Conservation (phyloP, 2,888 invertebrate genomes). For the Lepidochitona cinerea region DNA sequence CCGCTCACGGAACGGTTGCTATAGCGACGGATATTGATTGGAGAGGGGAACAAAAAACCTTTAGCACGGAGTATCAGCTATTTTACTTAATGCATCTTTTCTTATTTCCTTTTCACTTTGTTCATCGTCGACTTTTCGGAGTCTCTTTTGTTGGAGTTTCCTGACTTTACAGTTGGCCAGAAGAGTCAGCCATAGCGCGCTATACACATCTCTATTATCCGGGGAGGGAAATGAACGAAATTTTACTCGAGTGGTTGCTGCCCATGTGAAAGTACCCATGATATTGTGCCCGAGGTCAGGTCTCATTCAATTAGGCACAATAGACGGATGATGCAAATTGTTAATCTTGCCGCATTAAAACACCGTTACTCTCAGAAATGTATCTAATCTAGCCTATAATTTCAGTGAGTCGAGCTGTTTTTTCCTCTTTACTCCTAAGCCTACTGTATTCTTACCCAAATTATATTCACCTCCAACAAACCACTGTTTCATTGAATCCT, state of each 20-base stretch:
- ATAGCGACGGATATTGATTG: conserved; percentile 42
- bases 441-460: too few species aligned
- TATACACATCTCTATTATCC: conserved; percentile 11
- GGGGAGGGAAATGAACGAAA: not conserved
- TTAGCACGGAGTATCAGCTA: conserved; percentile 45
- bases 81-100: conserved; percentile 46
- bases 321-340: not conserved
- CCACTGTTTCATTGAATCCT: too few species aligned
- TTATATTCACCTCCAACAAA: too few species aligned
- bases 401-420: too few species aligned
- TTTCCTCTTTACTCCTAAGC: too few species aligned
- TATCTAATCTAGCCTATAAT: too few species aligned
- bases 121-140: conserved; percentile 34
- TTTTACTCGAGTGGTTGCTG: not conserved
- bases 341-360: conserved; percentile 6
- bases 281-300: not conserved
- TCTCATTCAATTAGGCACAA: conserved; percentile 1
- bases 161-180: conserved; percentile 35
- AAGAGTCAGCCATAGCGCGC: too few species aligned
- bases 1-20: conserved; percentile 43
- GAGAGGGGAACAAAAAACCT: conserved; percentile 40
- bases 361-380: not conserved
- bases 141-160: conserved; percentile 43
- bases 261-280: not conserved
- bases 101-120: conserved; percentile 44